Conservation (phyloP, 1,140 invertebrate species). For the Apis mellifera region DNA sequence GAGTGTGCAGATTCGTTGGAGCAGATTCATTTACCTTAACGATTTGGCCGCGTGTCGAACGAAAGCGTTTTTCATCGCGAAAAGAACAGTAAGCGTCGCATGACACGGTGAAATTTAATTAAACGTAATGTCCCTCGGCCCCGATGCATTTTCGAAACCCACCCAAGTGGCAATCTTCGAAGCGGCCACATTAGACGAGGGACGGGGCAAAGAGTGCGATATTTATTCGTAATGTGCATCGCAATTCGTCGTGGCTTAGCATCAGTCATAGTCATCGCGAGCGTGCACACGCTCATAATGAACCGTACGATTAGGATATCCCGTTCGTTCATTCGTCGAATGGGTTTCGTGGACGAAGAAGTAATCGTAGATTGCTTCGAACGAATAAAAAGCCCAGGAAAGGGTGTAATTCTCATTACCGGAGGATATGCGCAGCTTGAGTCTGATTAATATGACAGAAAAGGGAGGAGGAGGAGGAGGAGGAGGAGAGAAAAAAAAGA, state of each 20-base stretch:
- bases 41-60: not conserved
- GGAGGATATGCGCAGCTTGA: conserved; percentile 68
- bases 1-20: not conserved
- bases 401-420: conserved; percentile 63
- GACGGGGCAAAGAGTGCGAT: conserved; percentile 64
- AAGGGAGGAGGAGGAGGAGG: not conserved
- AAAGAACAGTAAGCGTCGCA: conserved; percentile 11
- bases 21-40: conserved; percentile 6
- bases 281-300: conserved; percentile 64
- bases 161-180: conserved; percentile 61
- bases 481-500: not conserved
- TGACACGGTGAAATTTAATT: conserved; percentile 43
- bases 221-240: conserved; percentile 70
- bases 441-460: conserved; percentile 59
- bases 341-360: conserved; percentile 40
- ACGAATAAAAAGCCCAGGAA: conserved; percentile 41
- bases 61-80: conserved; percentile 5
- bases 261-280: conserved; percentile 67
- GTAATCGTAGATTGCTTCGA: conserved; percentile 36
- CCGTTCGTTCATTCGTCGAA: conserved; percentile 54
- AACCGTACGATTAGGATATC: conserved; percentile 69
- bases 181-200: conserved; percentile 59
- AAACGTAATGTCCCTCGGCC: conserved; percentile 26
- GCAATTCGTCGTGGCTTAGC: conserved; percentile 65
- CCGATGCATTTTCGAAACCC: conserved; percentile 63